Conservation (phyloP, 2,888 invertebrate genomes). For the Melanargia galathea region DNA sequence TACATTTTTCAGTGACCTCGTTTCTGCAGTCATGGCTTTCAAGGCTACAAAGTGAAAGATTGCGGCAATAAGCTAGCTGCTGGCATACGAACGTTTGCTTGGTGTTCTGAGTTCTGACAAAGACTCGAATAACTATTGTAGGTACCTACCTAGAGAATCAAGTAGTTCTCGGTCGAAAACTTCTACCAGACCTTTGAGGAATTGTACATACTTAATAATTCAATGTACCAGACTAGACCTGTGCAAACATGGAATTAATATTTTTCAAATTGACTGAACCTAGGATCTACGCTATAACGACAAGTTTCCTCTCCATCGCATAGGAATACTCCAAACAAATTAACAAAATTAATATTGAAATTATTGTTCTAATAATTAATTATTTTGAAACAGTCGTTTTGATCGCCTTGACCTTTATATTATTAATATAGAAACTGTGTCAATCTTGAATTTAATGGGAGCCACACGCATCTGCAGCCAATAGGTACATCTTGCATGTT, state of each 20-base stretch:
- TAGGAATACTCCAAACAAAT: neutral
- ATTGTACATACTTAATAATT: no score
- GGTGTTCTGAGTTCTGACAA: neutral
- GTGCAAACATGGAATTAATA: no score
- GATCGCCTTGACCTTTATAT: conserved; percentile 32
- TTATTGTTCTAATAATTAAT: conserved; percentile 4
- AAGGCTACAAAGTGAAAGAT: conserved; percentile 36
- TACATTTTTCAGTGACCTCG: conserved; percentile 35
- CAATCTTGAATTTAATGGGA: conserved; percentile 29
- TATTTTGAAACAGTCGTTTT: conserved; percentile 12
- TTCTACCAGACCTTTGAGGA: no score
- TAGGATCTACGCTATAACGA: no score
- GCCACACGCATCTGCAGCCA: conserved; percentile 20
- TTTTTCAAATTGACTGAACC: no score
- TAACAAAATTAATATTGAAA: neutral
- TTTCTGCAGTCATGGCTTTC: conserved; percentile 27
- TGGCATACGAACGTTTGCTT: conserved; percentile 2
- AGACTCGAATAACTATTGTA: neutral
- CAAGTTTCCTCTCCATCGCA: no score
- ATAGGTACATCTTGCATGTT: neutral
- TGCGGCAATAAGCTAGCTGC: conserved; percentile 20
- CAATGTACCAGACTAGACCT: no score
- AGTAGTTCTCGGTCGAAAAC: no score
- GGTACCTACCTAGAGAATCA: no score
- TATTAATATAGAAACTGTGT: conserved; percentile 25